These are phyloP conservation scores for Oreochromis grahami DNA, from an alignment of 2,797 vertebrate genomes.

Conservation along the genomic window DNA sequence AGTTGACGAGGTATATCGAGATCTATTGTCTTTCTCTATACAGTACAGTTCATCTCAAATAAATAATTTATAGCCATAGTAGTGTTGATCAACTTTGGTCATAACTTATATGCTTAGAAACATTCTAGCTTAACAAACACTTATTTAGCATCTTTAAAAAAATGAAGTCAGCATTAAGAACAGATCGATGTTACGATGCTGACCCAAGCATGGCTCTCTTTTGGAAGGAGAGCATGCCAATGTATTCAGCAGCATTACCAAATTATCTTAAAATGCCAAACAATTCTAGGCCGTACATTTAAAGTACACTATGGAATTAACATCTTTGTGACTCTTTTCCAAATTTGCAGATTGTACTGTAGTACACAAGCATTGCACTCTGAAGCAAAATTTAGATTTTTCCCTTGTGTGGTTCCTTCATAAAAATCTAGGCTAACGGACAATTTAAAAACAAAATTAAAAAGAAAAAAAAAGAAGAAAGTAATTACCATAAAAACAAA, in stretches of 20 bases:
- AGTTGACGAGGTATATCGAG: constrained; percentile 79
- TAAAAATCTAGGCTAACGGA: constrained; percentile 69
- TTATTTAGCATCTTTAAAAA: constrained; percentile 71
- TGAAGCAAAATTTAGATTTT: constrained; percentile 56
- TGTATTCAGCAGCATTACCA: constrained; percentile 67
- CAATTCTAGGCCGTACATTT: constrained; percentile 56
- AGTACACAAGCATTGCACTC: constrained; percentile 76
- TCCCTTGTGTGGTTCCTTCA: constrained; percentile 78
- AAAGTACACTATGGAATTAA: constrained; percentile 69
- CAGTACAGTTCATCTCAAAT: constrained; percentile 80
- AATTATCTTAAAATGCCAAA: constrained; percentile 70
- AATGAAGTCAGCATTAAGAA: constrained; percentile 55
- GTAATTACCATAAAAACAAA: constrained; percentile 9
- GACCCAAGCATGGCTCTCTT: constrained; percentile 56
- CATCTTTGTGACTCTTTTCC: constrained; percentile 66
- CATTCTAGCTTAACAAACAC: constrained; percentile 77
- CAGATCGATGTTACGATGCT: constrained; percentile 42
- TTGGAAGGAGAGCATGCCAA: constrained; percentile 59
- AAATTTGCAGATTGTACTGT: constrained; percentile 71
- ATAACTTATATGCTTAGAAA: constrained; percentile 79
- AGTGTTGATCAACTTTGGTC: constrained; percentile 81
- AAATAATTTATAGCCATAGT: constrained; percentile 81
- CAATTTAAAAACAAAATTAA: constrained; percentile 8
- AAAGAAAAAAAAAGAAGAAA: background rate
- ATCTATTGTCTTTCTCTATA: constrained; percentile 80